Conservation (phyloP, 92 coral and sea anemone genomes). For the Umimayanthus kanabou region DNA sequence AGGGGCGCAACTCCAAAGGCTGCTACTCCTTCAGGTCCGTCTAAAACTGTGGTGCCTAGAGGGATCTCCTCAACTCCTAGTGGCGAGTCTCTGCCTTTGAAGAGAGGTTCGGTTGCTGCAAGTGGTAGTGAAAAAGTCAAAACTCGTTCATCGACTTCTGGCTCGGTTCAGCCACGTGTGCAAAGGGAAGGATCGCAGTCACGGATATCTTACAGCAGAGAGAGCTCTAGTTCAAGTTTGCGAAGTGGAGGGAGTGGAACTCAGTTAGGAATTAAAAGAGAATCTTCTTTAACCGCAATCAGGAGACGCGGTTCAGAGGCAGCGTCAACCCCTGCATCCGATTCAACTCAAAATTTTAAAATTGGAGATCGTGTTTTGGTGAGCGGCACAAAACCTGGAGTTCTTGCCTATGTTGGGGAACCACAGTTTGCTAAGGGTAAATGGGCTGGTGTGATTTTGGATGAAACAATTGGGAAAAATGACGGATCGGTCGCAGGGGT, state of each 20-base stretch:
- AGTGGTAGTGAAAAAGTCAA: constrained; percentile 55
- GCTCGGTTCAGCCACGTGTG: constrained; percentile 58
- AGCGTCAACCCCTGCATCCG: constrained; percentile 57
- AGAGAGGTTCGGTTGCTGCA: constrained; percentile 70
- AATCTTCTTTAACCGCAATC: constrained; percentile 47
- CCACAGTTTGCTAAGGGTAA: constrained; percentile 96
- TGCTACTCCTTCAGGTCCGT: constrained; percentile 48
- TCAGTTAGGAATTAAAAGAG: constrained; percentile 45
- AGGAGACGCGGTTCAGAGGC: constrained; percentile 63
- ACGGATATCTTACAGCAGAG: constrained; percentile 71
- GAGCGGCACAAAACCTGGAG: constrained; percentile 87
- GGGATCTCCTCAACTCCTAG: constrained; percentile 54
- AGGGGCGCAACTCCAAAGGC: constrained; percentile 68
- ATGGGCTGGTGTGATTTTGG: constrained; percentile 96
- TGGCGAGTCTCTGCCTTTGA: constrained; percentile 59
- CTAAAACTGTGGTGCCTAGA: constrained; percentile 55
- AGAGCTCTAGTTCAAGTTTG: constrained; percentile 80
- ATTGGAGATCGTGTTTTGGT: constrained; percentile 98
- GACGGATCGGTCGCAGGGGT: constrained; percentile 97
- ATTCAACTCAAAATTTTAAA: constrained; percentile 66
- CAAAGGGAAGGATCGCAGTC: constrained; percentile 76
- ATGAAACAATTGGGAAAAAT: constrained; percentile 91
- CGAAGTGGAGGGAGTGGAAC: constrained; percentile 70
- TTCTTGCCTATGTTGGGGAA: constrained; percentile 91
- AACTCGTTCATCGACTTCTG: constrained; percentile 26